A percentile compares a stretch with the other conserved stretches of the same genome.
Evolutionary conservation across 1,140 invertebrate genomes (phyloP).

Genomic region (Drosophila setifemur): DNA sequence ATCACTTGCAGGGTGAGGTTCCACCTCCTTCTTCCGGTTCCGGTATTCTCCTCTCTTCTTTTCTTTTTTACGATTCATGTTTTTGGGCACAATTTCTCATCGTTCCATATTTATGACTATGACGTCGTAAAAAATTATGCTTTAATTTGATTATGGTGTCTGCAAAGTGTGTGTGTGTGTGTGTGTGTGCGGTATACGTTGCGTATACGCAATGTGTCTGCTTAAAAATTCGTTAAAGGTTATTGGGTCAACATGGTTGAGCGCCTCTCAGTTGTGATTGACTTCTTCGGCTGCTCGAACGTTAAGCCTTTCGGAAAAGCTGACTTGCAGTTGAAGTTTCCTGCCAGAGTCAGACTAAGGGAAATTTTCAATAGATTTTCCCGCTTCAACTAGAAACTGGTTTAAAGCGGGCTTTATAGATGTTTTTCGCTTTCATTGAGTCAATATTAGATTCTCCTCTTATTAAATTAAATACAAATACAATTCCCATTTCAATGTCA

Average conservation of each 20-base stretch:
- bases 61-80: constrained; percentile 42
- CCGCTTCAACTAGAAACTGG: too few species aligned
- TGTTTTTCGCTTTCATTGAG: too few species aligned
- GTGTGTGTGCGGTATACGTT: not conserved
- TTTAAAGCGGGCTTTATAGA: too few species aligned
- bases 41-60: constrained; percentile 9
- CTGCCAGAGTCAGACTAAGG: not conserved
- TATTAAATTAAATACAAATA: not conserved
- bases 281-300: constrained; percentile 14
- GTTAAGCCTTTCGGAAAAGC: constrained; percentile 23
- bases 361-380: too few species aligned
- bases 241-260: constrained; percentile 51
- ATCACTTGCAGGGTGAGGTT: constrained; percentile 60
- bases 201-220: constrained; percentile 60
- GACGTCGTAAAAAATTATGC: constrained; percentile 80
- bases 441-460: too few species aligned
- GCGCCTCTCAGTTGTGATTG: constrained; percentile 14
- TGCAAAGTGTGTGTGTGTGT: constrained; percentile 11
- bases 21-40: constrained; percentile 12
- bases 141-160: constrained; percentile 78
- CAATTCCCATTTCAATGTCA: not conserved
- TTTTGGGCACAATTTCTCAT: constrained; percentile 60
- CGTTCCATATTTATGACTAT: constrained; percentile 78
- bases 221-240: constrained; percentile 60
- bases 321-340: constrained; percentile 32